Percentiles rank a stretch among this genome's conserved stretches.
Evolutionary conservation across 2,797 vertebrate genomes (phyloP).

Genomic region (Urophycis tenuis): DNA sequence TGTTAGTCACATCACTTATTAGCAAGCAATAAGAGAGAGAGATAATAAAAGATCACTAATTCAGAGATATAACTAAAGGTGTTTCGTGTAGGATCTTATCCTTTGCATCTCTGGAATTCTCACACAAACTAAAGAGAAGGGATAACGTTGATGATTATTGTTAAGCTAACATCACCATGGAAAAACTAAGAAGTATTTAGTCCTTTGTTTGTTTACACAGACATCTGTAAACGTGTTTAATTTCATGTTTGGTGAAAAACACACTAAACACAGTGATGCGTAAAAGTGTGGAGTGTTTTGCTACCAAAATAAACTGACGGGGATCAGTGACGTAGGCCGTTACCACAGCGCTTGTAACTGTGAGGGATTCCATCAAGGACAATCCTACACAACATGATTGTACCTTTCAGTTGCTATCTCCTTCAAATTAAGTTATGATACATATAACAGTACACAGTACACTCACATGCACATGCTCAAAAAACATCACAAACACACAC

Average conservation of each 20-base stretch:
- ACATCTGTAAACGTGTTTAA: neutral
- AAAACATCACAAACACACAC: constrained; percentile 24
- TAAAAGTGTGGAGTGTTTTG: neutral
- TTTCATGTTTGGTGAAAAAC: neutral
- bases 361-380: neutral
- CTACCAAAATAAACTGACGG: neutral
- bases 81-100: constrained; percentile 32
- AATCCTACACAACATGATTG: neutral
- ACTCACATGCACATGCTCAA: neutral
- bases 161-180: neutral
- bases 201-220: neutral
- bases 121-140: neutral
- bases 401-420: constrained; percentile 45
- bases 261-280: neutral
- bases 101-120: constrained; percentile 8
- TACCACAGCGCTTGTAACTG: neutral
- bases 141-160: neutral
- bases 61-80: constrained; percentile 39
- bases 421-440: neutral
- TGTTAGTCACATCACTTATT: constrained; percentile 29
- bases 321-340: neutral
- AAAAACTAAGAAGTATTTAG: neutral
- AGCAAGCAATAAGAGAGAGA: too few species aligned
- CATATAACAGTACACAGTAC: constrained; percentile 3
- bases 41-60: constrained; percentile 30